These are phyloP conservation scores for Oscheius sp. DNA, from an alignment of 2,888 invertebrate species.

Conservation along the genomic window DNA sequence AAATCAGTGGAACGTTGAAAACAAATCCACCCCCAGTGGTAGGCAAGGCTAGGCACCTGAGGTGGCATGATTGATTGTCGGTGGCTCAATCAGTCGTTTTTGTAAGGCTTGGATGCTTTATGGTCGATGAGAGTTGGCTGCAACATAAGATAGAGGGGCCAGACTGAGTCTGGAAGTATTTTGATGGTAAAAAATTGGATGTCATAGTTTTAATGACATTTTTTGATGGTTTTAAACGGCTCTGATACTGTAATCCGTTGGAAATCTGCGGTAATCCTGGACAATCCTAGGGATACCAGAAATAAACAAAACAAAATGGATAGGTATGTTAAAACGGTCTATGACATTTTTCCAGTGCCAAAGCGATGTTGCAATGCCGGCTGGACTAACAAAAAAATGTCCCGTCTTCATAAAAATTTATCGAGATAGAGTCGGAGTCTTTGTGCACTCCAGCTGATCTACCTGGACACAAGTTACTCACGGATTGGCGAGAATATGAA, in stretches of 20 bases:
- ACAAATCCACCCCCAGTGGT: constrained; percentile 25
- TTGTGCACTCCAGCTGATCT: background rate
- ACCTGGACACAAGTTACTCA: background rate
- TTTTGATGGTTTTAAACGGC: background rate
- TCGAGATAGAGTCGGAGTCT: no score
- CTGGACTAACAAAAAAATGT: background rate
- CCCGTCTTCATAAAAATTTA: background rate
- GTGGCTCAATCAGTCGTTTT: constrained; percentile 12
- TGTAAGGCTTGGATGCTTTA: constrained; percentile 4
- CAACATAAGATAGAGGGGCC: background rate
- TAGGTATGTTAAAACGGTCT: no score
- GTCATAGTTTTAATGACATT: background rate
- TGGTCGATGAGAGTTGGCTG: background rate
- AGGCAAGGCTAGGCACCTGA: constrained; percentile 28
- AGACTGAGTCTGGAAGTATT: no score
- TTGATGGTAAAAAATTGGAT: constrained; percentile 3
- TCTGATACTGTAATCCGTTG: background rate
- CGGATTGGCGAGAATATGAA: constrained; percentile 29
- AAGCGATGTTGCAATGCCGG: background rate
- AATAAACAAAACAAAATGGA: no score
- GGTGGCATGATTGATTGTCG: constrained; percentile 30
- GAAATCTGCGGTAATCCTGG: no score
- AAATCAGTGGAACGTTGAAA: background rate
- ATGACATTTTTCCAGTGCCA: no score
- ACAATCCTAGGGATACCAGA: no score